Evolutionary conservation across 2,113 vertebrate species (phyloP).

Genomic region (Murina feae): DNA sequence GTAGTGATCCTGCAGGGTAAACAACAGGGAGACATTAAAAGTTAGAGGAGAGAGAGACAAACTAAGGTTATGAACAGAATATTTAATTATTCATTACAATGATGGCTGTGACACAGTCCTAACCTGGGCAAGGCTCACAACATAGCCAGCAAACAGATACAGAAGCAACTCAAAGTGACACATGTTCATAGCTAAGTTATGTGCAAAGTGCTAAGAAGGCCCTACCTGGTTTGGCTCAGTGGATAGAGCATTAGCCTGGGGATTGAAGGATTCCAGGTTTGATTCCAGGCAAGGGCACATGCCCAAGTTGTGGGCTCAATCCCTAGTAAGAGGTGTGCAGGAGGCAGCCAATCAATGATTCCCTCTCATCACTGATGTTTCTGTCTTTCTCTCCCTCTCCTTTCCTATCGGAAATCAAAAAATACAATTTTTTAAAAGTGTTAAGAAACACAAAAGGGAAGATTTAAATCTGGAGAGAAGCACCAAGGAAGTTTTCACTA

Average conservation of each 20-base stretch:
- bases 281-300: too few relatives aligned
- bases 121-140: not conserved
- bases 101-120: not conserved
- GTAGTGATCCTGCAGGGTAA: not conserved
- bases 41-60: not conserved
- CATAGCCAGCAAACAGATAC: not conserved
- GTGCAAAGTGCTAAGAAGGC: not conserved
- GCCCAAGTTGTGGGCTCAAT: too few relatives aligned
- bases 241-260: too few relatives aligned
- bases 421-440: not conserved
- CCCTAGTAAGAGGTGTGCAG: too few relatives aligned
- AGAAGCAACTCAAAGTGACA: not conserved
- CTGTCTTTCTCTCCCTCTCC: too few relatives aligned
- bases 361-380: too few relatives aligned
- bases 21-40: not conserved
- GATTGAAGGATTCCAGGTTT: too few relatives aligned
- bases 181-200: not conserved
- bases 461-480: not conserved
- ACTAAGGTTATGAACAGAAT: not conserved
- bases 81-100: conserved; percentile 21
- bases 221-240: too few relatives aligned
- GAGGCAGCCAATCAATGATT: too few relatives aligned
- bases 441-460: not conserved
- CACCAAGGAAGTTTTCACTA: not conserved
- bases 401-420: too few relatives aligned